Base-by-base conservation (phyloP, 2,113 vertebrate species). In the Bostrychus sinensis region DNA sequence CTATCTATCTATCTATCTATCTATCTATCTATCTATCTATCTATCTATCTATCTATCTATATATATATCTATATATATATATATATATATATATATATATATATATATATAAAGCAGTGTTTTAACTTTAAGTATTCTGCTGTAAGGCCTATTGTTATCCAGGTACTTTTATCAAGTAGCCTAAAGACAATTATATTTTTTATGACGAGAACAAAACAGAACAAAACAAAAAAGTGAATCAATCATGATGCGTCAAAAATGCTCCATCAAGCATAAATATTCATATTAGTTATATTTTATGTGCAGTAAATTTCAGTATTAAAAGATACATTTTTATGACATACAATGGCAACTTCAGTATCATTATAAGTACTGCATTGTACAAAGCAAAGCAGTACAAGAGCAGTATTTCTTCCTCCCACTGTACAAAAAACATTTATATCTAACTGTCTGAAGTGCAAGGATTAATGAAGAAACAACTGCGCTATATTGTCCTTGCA, bases 371-470 rank as follows among this genome's bases (percentile, higher is more conserved):
- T 73, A 83, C 75, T 72, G 7, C 5, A 28, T 72, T 77, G 78
- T 45, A 43, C 28, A 78, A 81, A 57, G 53, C 60, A 78, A 70
- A 77, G 56, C 54, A 53, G 34, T 66, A 80, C 12, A 43, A 58
- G 20, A 63, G 63, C 34, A 30, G 37, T 62, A 63, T 63, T 78
- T 66, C 1, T 26, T 19, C 16, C 22, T 67, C 43, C 22, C 17
- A 65, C 42, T 19, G 59, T 51, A 80, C 51, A 56, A 32, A 58
- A 66, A 71, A 36, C 53, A 42, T 36, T 75, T 4, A 1, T 23
- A 28, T 70, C 55, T 7, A 19, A 61, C 64, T 56, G 26, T 39
- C 54, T 86, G 85, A 89, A 89, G 89, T 89, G 89, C 89, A 85
- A 87, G 70, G 7, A 54, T 6, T 39, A 51, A 20, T 6, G 10